Percentiles rank a stretch among this genome's conserved stretches.
These are phyloP conservation scores for Eupithecia inturbata DNA, from an alignment of 2,888 invertebrate genomes.

Conservation along the genomic window DNA sequence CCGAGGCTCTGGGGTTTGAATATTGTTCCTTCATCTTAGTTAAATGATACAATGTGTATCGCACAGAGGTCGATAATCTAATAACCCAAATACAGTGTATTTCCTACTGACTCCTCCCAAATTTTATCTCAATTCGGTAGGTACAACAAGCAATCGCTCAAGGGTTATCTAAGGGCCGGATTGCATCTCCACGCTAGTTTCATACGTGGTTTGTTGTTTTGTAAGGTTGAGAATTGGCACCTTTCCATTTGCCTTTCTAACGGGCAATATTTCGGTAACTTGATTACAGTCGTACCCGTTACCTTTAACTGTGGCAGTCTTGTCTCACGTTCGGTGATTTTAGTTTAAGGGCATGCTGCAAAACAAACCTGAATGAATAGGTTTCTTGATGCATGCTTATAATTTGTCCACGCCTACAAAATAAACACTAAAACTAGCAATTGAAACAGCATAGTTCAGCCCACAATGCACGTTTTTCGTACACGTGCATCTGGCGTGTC, in stretches of 20 bases:
- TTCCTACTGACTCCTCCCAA: not conserved
- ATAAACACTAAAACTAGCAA: not conserved
- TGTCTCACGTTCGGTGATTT: slow-evolving; percentile 14
- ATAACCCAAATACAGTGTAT: not conserved
- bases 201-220: slow-evolving; percentile 23
- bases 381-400: not conserved
- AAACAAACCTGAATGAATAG: not conserved
- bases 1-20: not conserved
- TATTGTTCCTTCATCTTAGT: not conserved
- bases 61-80: not conserved
- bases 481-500: slow-evolving; percentile 20
- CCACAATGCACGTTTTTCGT: not conserved
- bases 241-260: slow-evolving; percentile 46
- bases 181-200: slow-evolving; percentile 29
- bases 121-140: slow-evolving; percentile 6
- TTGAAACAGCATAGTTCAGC: not conserved
- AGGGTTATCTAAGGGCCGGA: slow-evolving; percentile 32
- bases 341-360: slow-evolving; percentile 14
- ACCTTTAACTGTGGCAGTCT: slow-evolving; percentile 36
- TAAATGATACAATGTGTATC: not conserved
- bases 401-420: not conserved
- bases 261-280: slow-evolving; percentile 46
- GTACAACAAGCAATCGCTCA: not conserved
- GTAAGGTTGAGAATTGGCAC: slow-evolving; percentile 38
- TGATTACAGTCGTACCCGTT: slow-evolving; percentile 40